Evolutionary conservation across 2,888 invertebrate genomes (phyloP).

Genomic region (Desoria tigrina): DNA sequence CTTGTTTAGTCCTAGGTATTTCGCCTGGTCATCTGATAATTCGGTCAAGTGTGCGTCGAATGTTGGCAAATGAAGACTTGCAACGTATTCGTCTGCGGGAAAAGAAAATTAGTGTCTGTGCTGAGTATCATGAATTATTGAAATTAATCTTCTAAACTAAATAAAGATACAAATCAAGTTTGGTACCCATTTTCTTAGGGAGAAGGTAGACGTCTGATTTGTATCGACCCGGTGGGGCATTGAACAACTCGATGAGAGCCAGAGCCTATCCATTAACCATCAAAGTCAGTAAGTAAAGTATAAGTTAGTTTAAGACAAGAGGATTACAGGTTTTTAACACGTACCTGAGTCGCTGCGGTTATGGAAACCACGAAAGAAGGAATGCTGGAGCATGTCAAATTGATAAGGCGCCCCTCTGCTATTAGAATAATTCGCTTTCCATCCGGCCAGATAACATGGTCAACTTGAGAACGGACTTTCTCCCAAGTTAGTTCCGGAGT

Average conservation of each 20-base stretch:
- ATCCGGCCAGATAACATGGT: constrained; percentile 98
- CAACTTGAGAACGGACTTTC: constrained; percentile 94
- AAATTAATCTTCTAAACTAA: not conserved
- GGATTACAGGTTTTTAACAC: no score
- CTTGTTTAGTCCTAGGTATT: constrained; percentile 95
- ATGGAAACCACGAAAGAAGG: constrained; percentile 98
- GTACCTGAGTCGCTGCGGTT: constrained; percentile 87
- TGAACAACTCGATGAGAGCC: constrained; percentile 94
- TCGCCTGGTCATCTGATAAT: constrained; percentile 92
- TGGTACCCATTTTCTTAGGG: constrained; percentile 97
- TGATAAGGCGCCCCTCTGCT: constrained; percentile 93
- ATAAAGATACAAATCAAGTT: no score
- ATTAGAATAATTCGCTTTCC: constrained; percentile 90
- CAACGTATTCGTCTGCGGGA: constrained; percentile 99
- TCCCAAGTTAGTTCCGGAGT: constrained; percentile 97
- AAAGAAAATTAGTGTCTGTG: constrained; percentile 51
- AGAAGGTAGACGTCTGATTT: constrained; percentile 95
- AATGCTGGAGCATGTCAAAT: constrained; percentile 93
- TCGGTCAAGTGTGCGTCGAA: constrained; percentile 98
- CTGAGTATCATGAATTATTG: not conserved
- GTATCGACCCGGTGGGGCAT: constrained; percentile 91
- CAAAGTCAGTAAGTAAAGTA: not conserved
- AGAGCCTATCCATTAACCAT: constrained; percentile 65
- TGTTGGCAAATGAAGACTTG: constrained; percentile 91
- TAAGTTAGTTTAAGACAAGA: not conserved